Base-by-base conservation (phyloP, 1,140 invertebrate species). In the Danaus plexippus region DNA sequence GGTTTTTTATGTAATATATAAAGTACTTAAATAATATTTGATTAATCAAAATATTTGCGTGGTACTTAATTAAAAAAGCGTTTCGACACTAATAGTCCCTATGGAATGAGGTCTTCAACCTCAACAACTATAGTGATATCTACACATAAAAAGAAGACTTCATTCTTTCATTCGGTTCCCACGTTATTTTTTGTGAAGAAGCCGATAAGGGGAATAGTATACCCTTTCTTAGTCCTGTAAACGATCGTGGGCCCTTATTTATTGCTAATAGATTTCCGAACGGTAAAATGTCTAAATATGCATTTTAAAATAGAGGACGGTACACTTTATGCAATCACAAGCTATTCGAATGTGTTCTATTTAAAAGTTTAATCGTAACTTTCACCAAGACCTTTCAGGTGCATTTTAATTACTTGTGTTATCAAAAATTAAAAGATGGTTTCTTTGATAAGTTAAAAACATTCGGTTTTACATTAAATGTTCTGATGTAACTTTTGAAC, bases 241-340 rank as follows among this genome's bases (percentile, higher is more conserved):
- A 73, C 73, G 74, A 76, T 77, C 76, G 75, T 73, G 70, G 72
- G 66, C 68, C 72, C 72, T 85, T 80, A 82, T 83, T 83, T 83
- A 83, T 84, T 80, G 71, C 77, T 85, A 84, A 85, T 84, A 84
- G 76, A 84, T 80, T 81, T 82, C 64, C 69, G 69, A 77, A 76
- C 65, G 66, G 73, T 75, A 62, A 63, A 75, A 69, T 69, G 67
- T 75, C 69, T 70, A 63, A 71, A 67, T 66, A 70, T 69, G 69
- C 66, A 65, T 79, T 77, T 77, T 72, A 68, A 66, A 74, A 59
- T 53, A 73, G 68, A 71, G 75, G 69, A 64, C 69, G 58, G 68
- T 62, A 65, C 65, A 73, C 67, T 75, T 74, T 71, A 73, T 74
- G 72, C 68, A 73, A 73, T 70, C 68, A 69, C 50, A 69, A 64